Evolutionary conservation across 2,888 invertebrate species (phyloP).

Genomic region (Lasioglossum malachurum): DNA sequence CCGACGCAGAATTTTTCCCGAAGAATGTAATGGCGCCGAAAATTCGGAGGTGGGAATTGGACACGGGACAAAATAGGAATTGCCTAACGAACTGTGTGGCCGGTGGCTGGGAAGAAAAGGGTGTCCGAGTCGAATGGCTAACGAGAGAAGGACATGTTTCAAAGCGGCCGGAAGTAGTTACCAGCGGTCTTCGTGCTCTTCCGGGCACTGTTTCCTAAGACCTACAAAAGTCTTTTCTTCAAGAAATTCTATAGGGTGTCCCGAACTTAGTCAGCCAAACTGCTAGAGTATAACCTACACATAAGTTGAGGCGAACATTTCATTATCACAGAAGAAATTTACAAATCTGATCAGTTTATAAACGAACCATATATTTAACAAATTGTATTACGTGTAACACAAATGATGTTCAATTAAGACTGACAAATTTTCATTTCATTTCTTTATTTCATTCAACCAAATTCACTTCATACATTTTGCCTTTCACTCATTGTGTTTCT

Average conservation of each 20-base stretch:
- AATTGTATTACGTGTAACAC: no score
- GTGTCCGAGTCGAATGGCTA: slow-evolving; percentile 67
- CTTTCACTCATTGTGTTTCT: no score
- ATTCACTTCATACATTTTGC: no score
- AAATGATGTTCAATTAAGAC: no score
- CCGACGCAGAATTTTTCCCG: slow-evolving; percentile 21
- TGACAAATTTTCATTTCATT: no score
- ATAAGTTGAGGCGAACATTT: no score
- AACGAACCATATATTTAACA: no score
- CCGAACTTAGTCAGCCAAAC: background rate
- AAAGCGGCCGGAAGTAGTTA: slow-evolving; percentile 72
- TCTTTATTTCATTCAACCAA: no score
- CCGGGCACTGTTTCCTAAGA: slow-evolving; percentile 48
- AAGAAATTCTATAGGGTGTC: slow-evolving; percentile 23
- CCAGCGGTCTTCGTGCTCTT: slow-evolving; percentile 58
- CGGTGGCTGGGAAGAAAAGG: slow-evolving; percentile 63
- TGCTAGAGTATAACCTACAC: background rate
- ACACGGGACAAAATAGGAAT: slow-evolving; percentile 77
- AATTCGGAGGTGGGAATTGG: slow-evolving; percentile 61
- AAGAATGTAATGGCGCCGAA: slow-evolving; percentile 50
- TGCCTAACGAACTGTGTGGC: slow-evolving; percentile 80
- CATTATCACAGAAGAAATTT: no score
- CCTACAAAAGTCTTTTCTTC: slow-evolving; percentile 47
- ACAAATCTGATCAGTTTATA: no score
- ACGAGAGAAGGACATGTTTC: slow-evolving; percentile 69